Evolutionary conservation across 1,140 invertebrate species (phyloP), one percentile per base, ranked within the genome.

Genomic region (Formica exsecta): DNA sequence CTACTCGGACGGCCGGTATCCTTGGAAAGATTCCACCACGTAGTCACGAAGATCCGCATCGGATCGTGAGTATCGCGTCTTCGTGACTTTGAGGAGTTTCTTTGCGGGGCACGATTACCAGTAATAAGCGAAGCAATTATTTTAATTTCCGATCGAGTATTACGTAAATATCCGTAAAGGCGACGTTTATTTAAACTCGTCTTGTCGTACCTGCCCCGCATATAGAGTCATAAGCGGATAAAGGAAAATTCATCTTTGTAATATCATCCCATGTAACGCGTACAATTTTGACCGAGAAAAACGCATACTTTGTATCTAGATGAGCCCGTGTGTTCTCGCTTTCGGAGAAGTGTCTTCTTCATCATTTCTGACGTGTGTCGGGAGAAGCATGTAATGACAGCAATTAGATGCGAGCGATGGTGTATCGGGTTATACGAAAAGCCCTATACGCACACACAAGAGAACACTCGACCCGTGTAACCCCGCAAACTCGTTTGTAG

Each of bases 111-210:
- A 74, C 87, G 81, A 75, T 86, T 81, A 54, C 57, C 75, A 25
- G 79, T 89, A 89, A 89, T 75, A 84, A 89, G 84, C 83, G 48
- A 22, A 41, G 88, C 88, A 89, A 89, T 89, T 89, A 89, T 89
- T 89, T 81, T 59, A 79, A 89, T 79, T 70, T 3, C 66, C 66
- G 75, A 36, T 11, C 84, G 41, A 41, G 32, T 65, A 59, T 66
- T 68, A 68, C 84, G 77, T 86, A 89, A 89, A 89, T 85, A 89
- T 88, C 61, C 62, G 22, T 54, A 81, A 89, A 86, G 79, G 74
- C 83, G 84, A 81, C 83, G 62, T 88, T 89, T 86, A 88, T 89
- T 86, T 54, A 25, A 57, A n/a, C 68, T 44, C 25, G 29, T 73
- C 25, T 74, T 48, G 68, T 73, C 77, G 36, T 44, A 73, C 36